Conservation (phyloP, 2,797 vertebrate species). For the Syngnathus acus region DNA sequence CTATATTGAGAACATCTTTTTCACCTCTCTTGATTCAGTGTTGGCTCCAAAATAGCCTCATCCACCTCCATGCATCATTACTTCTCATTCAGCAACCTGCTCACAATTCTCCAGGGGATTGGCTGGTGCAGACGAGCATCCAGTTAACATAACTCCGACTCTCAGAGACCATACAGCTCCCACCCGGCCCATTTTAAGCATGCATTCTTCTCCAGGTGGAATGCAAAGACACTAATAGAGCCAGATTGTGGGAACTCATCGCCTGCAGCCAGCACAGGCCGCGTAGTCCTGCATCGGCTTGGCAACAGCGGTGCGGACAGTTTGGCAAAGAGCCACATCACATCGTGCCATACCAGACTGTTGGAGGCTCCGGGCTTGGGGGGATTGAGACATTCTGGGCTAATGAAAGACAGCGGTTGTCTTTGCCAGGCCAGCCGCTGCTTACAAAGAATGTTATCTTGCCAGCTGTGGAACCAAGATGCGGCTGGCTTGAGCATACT, state of each 20-base stretch:
- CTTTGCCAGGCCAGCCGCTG: constrained; percentile 56
- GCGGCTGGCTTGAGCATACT: constrained; percentile 10
- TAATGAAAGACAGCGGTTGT: constrained; percentile 63
- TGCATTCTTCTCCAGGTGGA: constrained; percentile 19
- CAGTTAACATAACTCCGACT: constrained; percentile 36
- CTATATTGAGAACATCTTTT: not conserved
- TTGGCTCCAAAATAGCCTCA: not conserved
- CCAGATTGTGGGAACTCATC: constrained; percentile 39
- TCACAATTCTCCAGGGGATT: constrained; percentile 25
- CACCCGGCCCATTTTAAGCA: constrained; percentile 27
- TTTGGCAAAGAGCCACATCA: constrained; percentile 29
- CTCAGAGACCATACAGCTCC: constrained; percentile 28
- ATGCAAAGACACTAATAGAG: constrained; percentile 31
- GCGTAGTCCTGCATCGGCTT: constrained; percentile 48
- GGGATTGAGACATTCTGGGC: constrained; percentile 55
- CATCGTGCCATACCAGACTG: constrained; percentile 19
- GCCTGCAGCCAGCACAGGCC: constrained; percentile 44
- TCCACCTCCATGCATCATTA: constrained; percentile 4
- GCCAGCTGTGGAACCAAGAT: constrained; percentile 51
- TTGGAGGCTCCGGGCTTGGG: constrained; percentile 45
- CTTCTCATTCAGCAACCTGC: constrained; percentile 24
- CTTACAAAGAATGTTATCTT: constrained; percentile 29
- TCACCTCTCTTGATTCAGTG: constrained; percentile 1
- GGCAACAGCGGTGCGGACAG: constrained; percentile 39
- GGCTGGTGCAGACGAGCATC: constrained; percentile 5